Base-by-base conservation (phyloP, 2,113 vertebrate genomes). In the Prunella himalayana region DNA sequence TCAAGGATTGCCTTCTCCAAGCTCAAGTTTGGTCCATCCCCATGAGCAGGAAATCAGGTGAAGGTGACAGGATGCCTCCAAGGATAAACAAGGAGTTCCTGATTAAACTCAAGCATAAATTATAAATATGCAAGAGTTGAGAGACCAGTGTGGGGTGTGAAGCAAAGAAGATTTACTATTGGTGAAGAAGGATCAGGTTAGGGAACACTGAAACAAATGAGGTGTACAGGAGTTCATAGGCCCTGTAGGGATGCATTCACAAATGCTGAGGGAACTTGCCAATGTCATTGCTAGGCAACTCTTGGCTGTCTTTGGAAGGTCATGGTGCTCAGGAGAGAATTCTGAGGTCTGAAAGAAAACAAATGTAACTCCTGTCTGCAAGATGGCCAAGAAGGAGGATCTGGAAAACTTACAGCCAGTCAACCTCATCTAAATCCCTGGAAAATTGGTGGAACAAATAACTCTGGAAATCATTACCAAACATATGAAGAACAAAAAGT, bases 141-240 rank as follows among this genome's bases (percentile, higher is more conserved):
- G 39, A 89, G 19, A 81, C 37, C 16, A 61, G 4, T 42, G 15
- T 33, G 51, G 31, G 51, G 16, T 50, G 16, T 35, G 39, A 69
- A 82, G 65, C 56, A 82, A 82, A 27, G 28, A 53, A 49, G 25
- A 63, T 4, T 42, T 59, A 10, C 16, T 27, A 1, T 42, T 90
- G 70, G 27, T 63, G 71, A 57, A 63, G 60, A 54, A 75, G 41
- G 39, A 53, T 42, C 31, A 59, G 28, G 10, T 56, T 49, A 49
- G 31, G 64, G 33, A 91, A 28, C 11, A 11, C 27, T 44, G 65
- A 75, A 44, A 49, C 19, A 47, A 72, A 15, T 6, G 35, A 25
- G 10, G 37, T 0, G 0, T 33, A 41, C 3, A 6, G 6, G 49
- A 70, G 33, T 37, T 61, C 10, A 10, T n/a, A 31, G 9, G n/a